Base-by-base conservation (phyloP, 2,113 vertebrate genomes). In the Alligator mississippiensis region DNA sequence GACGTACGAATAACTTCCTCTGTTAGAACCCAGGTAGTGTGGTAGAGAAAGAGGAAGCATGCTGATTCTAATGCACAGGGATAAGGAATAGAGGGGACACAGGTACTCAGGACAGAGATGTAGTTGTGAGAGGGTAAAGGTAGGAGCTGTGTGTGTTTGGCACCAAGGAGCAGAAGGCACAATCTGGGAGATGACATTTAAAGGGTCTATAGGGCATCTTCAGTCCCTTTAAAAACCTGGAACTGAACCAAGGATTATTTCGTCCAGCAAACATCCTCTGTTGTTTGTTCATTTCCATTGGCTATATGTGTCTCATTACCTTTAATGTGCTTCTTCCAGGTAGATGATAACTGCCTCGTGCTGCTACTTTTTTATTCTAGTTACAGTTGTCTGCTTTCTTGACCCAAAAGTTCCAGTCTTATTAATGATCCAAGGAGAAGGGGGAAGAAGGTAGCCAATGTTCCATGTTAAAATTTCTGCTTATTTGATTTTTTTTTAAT, bases 211-310 rank as follows among this genome's bases (percentile, higher is more conserved):
- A 63, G 63, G 66, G 75, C 1, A 76, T 25, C 64, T 5, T 74
- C 27, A 81, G 14, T 30, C 6, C 9, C 9, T 58, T 11, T 54
- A 0, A 1, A 47, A 62, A 4, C 2, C 18, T 57, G 12, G 3
- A 9, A 79, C 62, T 75, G 80, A 66, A 55, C 11, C 6, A 82
- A 34, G 47, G 75, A 62, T 77, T 82, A 82, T 9, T 30, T n/a
- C 80, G 61, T 78, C 47, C 47, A 47, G 47, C 47, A 47, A 47
- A 47, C 47, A 47, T 47, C 47, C 47, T 47, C 47, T 47, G 47
- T 47, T 47, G 47, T 47, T 47, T 47, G 47, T 47, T 47, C 47
- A 47, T 47, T 47, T 47, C 47, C 47, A 47, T 9, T 47, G 47
- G 47, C 47, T 47, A 47, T 47, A 47, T 47, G 47, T 47, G 47